These are phyloP conservation scores for Tromatobia lineatoria DNA, from an alignment of 2,888 invertebrate species.

Conservation along the genomic window DNA sequence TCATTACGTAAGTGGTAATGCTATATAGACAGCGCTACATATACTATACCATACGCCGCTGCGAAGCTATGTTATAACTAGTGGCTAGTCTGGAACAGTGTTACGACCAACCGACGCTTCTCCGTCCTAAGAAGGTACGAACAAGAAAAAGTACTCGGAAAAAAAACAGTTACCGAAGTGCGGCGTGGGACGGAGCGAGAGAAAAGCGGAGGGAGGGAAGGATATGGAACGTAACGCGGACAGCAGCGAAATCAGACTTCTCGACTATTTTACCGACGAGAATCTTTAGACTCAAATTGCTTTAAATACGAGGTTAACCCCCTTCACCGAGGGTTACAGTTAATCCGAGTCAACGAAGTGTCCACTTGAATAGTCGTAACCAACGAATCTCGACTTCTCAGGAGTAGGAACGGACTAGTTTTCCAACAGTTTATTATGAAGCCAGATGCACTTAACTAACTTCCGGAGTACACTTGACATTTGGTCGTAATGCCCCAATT, in stretches of 20 bases:
- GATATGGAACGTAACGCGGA: slow-evolving; percentile 12
- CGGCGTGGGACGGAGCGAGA: neutral
- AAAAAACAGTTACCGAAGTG: slow-evolving; percentile 30
- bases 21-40: slow-evolving; percentile 33
- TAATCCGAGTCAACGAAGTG: neutral
- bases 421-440: no score
- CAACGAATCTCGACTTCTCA: neutral
- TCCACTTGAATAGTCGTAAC: neutral
- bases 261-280: slow-evolving; percentile 13
- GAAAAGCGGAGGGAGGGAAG: neutral
- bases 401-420: neutral
- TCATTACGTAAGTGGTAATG: slow-evolving; percentile 67
- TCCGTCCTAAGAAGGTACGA: slow-evolving; percentile 5
- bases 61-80: neutral
- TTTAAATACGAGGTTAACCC: slow-evolving; percentile 1
- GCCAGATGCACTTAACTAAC: no score
- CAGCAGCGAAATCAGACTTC: slow-evolving; percentile 2
- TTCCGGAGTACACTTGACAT: no score
- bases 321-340: neutral
- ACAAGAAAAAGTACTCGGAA: slow-evolving; percentile 13
- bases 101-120: slow-evolving; percentile 39
- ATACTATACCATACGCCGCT: neutral
- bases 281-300: neutral
- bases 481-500: no score
- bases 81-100: slow-evolving; percentile 31